Percentiles rank a stretch among this genome's conserved stretches.
Evolutionary conservation across 1,140 invertebrate species (phyloP).

Genomic region (Aphis gossypii): DNA sequence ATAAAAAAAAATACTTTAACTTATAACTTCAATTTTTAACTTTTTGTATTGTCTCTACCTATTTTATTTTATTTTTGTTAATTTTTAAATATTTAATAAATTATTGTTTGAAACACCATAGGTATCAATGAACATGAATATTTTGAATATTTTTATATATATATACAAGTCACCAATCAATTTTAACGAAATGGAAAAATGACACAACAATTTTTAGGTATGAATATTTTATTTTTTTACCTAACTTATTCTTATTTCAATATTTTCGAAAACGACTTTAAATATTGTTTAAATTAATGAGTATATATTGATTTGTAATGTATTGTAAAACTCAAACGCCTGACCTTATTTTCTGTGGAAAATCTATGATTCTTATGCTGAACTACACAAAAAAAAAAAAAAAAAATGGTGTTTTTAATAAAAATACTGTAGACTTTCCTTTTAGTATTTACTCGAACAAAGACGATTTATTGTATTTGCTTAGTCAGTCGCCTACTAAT

Average conservation of each 20-base stretch:
- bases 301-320: background rate
- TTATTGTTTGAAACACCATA: background rate
- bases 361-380: background rate
- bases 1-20: no score
- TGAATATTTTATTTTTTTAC: no score
- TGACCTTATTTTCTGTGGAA: background rate
- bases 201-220: no score
- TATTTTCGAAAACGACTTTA: background rate
- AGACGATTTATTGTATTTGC: conserved; percentile 6
- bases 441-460: background rate
- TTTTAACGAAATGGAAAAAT: no score
- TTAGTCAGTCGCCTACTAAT: conserved; percentile 4
- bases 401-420: background rate
- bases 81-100: background rate
- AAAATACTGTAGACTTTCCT: background rate
- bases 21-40: background rate
- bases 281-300: background rate
- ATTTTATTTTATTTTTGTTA: background rate
- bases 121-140: no score
- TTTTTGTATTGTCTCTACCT: background rate
- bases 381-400: background rate
- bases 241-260: background rate
- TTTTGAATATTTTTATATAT: background rate
- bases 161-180: background rate
- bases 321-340: background rate